Evolutionary conservation across 2,113 vertebrate species (phyloP), one percentile per base, ranked within the genome.

Genomic region (Cyprinodon brontotheroides): DNA sequence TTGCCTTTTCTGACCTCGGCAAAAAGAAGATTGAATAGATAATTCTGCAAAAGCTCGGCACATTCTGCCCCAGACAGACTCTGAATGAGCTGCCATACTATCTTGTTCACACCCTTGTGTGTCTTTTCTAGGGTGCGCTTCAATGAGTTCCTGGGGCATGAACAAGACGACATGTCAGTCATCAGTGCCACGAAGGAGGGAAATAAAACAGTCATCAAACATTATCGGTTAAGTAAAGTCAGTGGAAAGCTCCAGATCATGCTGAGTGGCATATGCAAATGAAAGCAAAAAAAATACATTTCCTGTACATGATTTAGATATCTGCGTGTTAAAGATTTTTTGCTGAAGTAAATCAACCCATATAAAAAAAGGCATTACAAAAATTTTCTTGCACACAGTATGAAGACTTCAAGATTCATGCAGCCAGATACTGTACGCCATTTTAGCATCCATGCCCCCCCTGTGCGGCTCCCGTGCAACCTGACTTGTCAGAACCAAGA

Each of bases 121-220:
- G 76, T 74, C 75, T 66, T 75, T 70, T 82, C 61, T 0, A 0
- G 45, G 41, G 75, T 38, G 73, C 50, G 73, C 65, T 75, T 77
- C 68, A 59, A 48, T 61, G 73, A 71, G 61, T 77, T 72, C 63
- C 40, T 57, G 50, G 57, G 64, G 65, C 77, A 71, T 39, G 77
- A 84, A 77, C 72, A 68, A 48, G 80, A 70, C 38, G 43, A 63
- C 79, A 74, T 20, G 80, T 76, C 84, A 81, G 79, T 91, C 84
- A 67, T 20, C 50, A 70, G 73, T 62, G 74, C 73, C 61, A 1
- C 0, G 7, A 74, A 80, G 87, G 81, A 81, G 9, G 77, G 85
- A 86, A 88, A 90, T 88, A 82, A 89, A 81, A 79, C 53, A 80
- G 83, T 78, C 84, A 79, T 89, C 88, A 84, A 71, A 89, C 67